A percentile compares a stretch with the other conserved stretches of the same genome.
Evolutionary conservation across 1,140 invertebrate genomes (phyloP).

Genomic region (Bradysia coprophila): DNA sequence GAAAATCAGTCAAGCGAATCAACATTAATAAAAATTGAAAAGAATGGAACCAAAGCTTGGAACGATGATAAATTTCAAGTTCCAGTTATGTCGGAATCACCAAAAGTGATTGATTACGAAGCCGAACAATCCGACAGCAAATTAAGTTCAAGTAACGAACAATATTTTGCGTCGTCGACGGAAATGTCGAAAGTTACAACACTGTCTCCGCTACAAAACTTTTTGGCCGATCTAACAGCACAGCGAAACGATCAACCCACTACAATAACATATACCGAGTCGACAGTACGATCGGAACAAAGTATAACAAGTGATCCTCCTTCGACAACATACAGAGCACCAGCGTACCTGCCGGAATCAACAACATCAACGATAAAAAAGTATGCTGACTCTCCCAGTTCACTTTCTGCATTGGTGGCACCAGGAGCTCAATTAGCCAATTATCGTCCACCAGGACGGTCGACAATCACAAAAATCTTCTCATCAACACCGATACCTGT

Average conservation of each 20-base stretch:
- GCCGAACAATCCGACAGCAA: neutral
- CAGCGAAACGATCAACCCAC: too few species aligned
- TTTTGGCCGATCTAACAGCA: neutral
- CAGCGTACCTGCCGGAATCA: too few species aligned
- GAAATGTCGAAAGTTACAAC: neutral
- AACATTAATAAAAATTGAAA: neutral
- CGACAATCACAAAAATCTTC: conserved; percentile 43
- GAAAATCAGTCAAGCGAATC: neutral
- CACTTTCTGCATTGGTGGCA: conserved; percentile 3
- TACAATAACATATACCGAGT: neutral
- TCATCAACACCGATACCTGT: conserved; percentile 23
- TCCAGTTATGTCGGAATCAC: neutral
- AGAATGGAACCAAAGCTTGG: neutral
- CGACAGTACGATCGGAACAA: neutral
- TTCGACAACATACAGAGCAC: neutral
- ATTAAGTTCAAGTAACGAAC: neutral
- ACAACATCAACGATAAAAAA: neutral
- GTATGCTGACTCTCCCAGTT: neutral
- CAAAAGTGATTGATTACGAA: neutral
- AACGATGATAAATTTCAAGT: neutral
- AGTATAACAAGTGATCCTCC: neutral
- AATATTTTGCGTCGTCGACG: neutral
- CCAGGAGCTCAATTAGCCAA: neutral
- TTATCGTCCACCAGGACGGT: conserved; percentile 23
- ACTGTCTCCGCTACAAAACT: neutral